Base-by-base conservation (phyloP, 2,888 invertebrate species). In the Timema cristinae region DNA sequence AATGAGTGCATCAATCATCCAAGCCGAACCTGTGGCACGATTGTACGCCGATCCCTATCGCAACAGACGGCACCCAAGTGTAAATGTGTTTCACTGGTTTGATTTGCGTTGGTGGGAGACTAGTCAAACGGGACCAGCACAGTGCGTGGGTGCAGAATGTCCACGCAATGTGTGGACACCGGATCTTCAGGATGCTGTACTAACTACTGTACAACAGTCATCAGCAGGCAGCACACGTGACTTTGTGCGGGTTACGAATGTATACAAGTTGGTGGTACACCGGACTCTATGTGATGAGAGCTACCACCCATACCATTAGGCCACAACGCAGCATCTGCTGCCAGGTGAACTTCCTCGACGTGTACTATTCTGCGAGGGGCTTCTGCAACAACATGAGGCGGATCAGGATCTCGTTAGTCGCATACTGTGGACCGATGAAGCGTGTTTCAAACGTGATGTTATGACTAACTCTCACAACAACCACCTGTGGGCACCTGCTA, bases 251-350 rank as follows among this genome's bases (percentile, higher is more conserved):
- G 59, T n/a, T 9, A 59, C 9, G 59, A 5, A 59, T 6, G 59
- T 13, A n/a, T 59, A 11, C 10, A n/a, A 9, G 59, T 59, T 8
- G 59, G 4, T 6, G 15, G 59, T 59, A 59, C n/a, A 59, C 59
- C 59, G 6, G 59, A n/a, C 9, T 59, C 15, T 59, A n/a, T n/a
- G 13, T 11, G 59, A 59, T 59, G 56, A 11, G n/a, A 7, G 56
- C 56, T 59, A 59, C 59, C 59, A 59, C n/a, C 10, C 59, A 59
- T n/a, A 59, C 59, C 59, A 59, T n/a, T 59, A 59, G 9, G 7
- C 56, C 56, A 2, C 56, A 56, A 56, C 13, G 54, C 59, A 59
- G 59, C 59, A 59, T 59, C 13, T 59, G 15, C 59, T 11, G 13
- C 13, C 9, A 59, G 59, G 7, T 59, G 59, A 59, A 1, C 5